Base-by-base conservation (phyloP, 2,888 invertebrate species). In the Orchestes rusci region DNA sequence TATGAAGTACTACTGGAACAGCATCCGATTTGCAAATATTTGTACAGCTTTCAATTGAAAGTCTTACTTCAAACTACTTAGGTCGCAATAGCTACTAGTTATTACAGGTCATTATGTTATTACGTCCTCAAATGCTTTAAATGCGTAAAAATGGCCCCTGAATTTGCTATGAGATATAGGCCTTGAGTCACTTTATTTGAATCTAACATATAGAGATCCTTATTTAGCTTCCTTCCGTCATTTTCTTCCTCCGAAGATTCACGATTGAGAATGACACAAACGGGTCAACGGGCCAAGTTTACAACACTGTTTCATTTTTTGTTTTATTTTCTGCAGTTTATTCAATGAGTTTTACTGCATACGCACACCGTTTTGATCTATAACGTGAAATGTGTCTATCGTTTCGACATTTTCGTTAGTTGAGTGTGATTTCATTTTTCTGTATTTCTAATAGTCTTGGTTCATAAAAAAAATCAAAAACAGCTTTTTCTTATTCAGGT, bases 41-140 rank as follows among this genome's bases (percentile, higher is more conserved):
- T 52, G 59, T 60, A 54, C 59, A 63, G 61, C 59, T 59, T 60
- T 59, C 60, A 56, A 60, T 59, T 57, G 58, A 59, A 59, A 56
- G 64, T 61, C 65, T 63, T 64, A 64, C 60, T 66, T 59, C 56
- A 63, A 67, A 67, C 66, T 67, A 62, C 61, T 62, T 66, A 63
- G 60, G 63, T 64, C 64, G 66, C 68, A 66, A 69, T 66, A 65
- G 66, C 63, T 59, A 59, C 39, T 59, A 61, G 63, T 63, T 62
- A 69, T 68, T 69, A 68, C 61, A 61, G 63, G 63, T 63, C 63
- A 69, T 69, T 69, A 69, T 67, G 61, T 63, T 65, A 69, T 69
- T 69, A 69, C 67, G 69, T 67, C 68, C 65, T 67, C 67, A 57
- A 47, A 60, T 63, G 57, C 62, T 63, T 67, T 66, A 65, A 65